Evolutionary conservation across 2,797 vertebrate species (phyloP), one percentile per base, ranked within the genome.

Genomic region (Channa striata): DNA sequence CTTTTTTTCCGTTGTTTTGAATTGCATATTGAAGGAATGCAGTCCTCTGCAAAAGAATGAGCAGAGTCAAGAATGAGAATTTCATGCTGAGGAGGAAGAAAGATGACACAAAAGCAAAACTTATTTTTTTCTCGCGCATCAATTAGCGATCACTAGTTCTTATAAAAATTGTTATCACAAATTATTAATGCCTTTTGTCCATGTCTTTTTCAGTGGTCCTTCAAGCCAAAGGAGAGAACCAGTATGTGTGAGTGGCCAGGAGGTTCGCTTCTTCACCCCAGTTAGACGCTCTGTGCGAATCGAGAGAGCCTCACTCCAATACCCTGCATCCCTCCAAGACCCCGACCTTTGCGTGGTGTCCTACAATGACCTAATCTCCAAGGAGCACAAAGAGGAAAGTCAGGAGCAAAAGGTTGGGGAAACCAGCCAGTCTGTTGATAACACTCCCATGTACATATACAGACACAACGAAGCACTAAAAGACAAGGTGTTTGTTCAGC

Each of bases 211-310:
- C 42, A 94, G 93, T 3, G 76, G 90, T 11, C 83, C 77, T 21
- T 74, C 54, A 10, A 87, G 80, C 68, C 89, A 90, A 11, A 84
- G 83, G 62, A 74, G 21, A 40, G 77, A 90, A 46, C 67, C 88
- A 0, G 46, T 72, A 0, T 69, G 33, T 1, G 52, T 93, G 30
- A 86, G 92, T 0, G 83, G 93, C 3, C 94, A 81, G 0, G 92
- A 94, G 67, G 25, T 96, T 52, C 96, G 95, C 37, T 93, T 97
- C 42, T 74, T 98, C 76, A 98, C 97, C 0, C 97, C 97, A 0
- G 96, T 99, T 1, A 87, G 96, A 3, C 96, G 96, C 1, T 98
- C 97, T 0, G 66, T 93, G 17, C 90, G 97, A 16, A 96, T 97
- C 0, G 93, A 95, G 76, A 79, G 43, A 1, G 84, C 71, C 0